Conservation (phyloP, 2,797 vertebrate genomes). For the Naso thynnoides region DNA sequence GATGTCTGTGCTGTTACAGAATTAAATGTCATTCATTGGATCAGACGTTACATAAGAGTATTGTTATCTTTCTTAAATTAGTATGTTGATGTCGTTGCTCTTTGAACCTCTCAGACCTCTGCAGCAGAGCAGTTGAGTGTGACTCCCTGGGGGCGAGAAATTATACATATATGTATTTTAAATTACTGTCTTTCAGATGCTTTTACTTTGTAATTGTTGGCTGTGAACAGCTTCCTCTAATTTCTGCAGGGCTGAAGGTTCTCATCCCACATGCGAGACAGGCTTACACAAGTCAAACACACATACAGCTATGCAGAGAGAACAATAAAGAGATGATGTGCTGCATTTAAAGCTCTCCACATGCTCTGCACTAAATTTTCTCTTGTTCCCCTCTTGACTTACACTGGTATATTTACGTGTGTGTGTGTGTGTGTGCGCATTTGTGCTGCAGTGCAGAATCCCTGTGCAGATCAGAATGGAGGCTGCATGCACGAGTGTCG, state of each 20-base stretch:
- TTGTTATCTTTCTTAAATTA: conserved; percentile 41
- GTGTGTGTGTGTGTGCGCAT: not conserved
- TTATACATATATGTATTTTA: conserved; percentile 56
- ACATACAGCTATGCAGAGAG: conserved; percentile 37
- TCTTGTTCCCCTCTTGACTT: conserved; percentile 11
- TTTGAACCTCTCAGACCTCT: conserved; percentile 36
- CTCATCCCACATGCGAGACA: conserved; percentile 55
- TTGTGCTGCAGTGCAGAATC: conserved; percentile 85
- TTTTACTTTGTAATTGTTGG: conserved; percentile 73
- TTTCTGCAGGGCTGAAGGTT: conserved; percentile 52
- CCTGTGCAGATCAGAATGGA: conserved; percentile 87
- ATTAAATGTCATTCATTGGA: conserved; percentile 41
- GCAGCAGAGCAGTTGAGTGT: not conserved
- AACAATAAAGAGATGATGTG: conserved; percentile 22
- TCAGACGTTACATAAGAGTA: conserved; percentile 27
- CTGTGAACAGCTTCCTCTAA: conserved; percentile 63
- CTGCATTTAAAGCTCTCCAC: conserved; percentile 29
- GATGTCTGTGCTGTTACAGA: conserved; percentile 41
- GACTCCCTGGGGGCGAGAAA: conserved; percentile 38
- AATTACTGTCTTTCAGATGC: conserved; percentile 52
- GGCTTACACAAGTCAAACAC: conserved; percentile 62
- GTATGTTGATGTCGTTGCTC: conserved; percentile 37
- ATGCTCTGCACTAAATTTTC: conserved; percentile 35
- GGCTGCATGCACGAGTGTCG: conserved; percentile 92
- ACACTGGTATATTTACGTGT: conserved; percentile 9